These are phyloP conservation scores for Oostethus manadensis DNA, from an alignment of 2,113 vertebrate genomes.

Conservation along the genomic window DNA sequence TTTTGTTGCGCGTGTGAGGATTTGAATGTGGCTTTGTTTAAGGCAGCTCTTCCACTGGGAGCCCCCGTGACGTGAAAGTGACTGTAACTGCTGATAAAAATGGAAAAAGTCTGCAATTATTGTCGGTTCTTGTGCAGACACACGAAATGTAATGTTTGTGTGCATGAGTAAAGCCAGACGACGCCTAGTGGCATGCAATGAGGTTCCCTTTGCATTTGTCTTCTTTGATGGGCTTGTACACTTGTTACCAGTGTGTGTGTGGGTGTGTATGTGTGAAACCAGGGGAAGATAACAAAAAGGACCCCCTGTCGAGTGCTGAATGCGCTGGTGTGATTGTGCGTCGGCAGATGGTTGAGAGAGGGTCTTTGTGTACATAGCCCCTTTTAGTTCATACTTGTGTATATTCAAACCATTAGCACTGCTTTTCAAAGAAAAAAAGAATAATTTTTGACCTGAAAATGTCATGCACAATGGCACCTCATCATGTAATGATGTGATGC, in stretches of 20 bases:
- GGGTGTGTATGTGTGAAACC: neutral
- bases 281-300: neutral
- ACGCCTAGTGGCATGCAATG: too few species aligned
- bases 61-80: too few species aligned
- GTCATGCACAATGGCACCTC: too few species aligned
- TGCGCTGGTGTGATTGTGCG: neutral
- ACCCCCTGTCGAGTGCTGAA: neutral
- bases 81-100: too few species aligned
- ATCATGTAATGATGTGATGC: neutral
- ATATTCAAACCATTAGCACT: neutral
- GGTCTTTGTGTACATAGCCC: neutral
- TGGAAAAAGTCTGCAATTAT: neutral
- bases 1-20: conserved; percentile 13
- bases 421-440: too few species aligned
- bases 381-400: neutral
- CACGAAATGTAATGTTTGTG: neutral
- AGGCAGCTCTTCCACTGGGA: conserved; percentile 25
- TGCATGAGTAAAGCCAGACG: neutral
- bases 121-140: neutral
- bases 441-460: neutral
- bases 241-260: neutral
- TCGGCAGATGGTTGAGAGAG: neutral
- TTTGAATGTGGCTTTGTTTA: conserved; percentile 35
- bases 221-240: too few species aligned
- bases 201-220: neutral